These are phyloP conservation scores for Bovichtus diacanthus DNA, from an alignment of 2,797 vertebrate genomes.

Conservation along the genomic window DNA sequence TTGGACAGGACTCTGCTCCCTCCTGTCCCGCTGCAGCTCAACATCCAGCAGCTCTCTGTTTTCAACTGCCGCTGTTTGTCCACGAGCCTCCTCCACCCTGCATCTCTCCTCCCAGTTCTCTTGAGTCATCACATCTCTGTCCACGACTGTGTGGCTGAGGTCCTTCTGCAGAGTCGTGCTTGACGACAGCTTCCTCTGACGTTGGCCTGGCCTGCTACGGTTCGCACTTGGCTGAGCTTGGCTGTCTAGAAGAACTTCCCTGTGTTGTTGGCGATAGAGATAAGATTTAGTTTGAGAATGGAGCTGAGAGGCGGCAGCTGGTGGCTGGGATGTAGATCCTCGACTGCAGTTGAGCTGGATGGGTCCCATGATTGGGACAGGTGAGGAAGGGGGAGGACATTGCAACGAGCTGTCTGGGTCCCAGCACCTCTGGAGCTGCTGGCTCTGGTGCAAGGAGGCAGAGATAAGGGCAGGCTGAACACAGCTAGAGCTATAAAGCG, in stretches of 20 bases:
- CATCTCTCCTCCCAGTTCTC: conserved; percentile 59
- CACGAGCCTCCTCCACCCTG: conserved; percentile 45
- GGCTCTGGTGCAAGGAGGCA: conserved; percentile 69
- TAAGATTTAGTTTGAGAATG: conserved; percentile 67
- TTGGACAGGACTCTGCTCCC: conserved; percentile 48
- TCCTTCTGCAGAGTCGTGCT: conserved; percentile 70
- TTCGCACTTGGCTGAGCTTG: conserved; percentile 81
- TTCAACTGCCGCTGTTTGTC: conserved; percentile 37
- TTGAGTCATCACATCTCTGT: conserved; percentile 59
- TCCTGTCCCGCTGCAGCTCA: conserved; percentile 47
- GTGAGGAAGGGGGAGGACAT: conserved; percentile 77
- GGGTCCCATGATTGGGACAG: conserved; percentile 45
- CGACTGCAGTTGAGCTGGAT: conserved; percentile 60
- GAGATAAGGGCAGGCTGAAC: conserved; percentile 74
- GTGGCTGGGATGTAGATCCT: conserved; percentile 45
- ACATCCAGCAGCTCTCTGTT: conserved; percentile 52
- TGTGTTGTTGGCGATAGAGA: conserved; percentile 75
- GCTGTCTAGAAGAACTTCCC: conserved; percentile 81
- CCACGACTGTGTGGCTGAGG: conserved; percentile 41
- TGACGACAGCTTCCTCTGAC: conserved; percentile 50
- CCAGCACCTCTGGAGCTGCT: conserved; percentile 79
- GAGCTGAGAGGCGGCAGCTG: conserved; percentile 45
- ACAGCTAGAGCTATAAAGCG: conserved; percentile 72
- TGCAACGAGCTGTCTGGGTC: conserved; percentile 70
- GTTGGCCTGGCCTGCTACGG: conserved; percentile 69